Evolutionary conservation across 2,888 invertebrate species (phyloP).

Genomic region (Tromatobia lineatoria): DNA sequence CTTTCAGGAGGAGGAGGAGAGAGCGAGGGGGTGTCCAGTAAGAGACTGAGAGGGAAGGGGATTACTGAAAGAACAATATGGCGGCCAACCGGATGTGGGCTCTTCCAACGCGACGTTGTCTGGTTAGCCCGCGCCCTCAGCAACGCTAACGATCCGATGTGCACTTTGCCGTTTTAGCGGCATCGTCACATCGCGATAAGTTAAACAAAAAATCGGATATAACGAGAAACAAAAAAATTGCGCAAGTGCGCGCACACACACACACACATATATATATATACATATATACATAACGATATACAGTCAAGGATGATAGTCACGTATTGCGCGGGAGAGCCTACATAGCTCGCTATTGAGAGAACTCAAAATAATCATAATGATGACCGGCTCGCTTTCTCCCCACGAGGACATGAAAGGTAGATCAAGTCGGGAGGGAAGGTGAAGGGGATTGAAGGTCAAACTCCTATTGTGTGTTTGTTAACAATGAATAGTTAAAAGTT

Average conservation of each 20-base stretch:
- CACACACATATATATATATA: too few relatives aligned
- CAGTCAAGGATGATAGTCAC: constrained; percentile 15
- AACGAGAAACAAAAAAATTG: background rate
- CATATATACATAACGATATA: too few relatives aligned
- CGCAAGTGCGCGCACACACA: constrained; percentile 4
- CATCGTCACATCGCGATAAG: constrained; percentile 44
- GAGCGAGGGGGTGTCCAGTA: constrained; percentile 58
- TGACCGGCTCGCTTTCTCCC: constrained; percentile 64
- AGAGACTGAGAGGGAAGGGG: constrained; percentile 46
- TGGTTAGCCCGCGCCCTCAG: constrained; percentile 43
- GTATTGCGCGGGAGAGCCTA: constrained; percentile 12
- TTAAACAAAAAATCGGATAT: constrained; percentile 22
- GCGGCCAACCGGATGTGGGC: constrained; percentile 71
- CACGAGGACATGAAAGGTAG: constrained; percentile 62
- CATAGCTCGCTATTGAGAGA: constrained; percentile 34
- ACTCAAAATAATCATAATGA: constrained; percentile 56
- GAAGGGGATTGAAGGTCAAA: constrained; percentile 66
- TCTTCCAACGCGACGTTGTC: constrained; percentile 65
- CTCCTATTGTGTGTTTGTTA: constrained; percentile 49
- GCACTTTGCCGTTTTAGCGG: constrained; percentile 61
- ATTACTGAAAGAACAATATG: constrained; percentile 70
- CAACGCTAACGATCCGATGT: constrained; percentile 66
- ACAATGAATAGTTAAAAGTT: constrained; percentile 32
- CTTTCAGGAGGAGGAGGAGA: constrained; percentile 54
- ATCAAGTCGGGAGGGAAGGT: constrained; percentile 61